phyloP scores from a whole-genome alignment of 2,888 invertebrate species.

The Cyaniris semiargus region DNA sequence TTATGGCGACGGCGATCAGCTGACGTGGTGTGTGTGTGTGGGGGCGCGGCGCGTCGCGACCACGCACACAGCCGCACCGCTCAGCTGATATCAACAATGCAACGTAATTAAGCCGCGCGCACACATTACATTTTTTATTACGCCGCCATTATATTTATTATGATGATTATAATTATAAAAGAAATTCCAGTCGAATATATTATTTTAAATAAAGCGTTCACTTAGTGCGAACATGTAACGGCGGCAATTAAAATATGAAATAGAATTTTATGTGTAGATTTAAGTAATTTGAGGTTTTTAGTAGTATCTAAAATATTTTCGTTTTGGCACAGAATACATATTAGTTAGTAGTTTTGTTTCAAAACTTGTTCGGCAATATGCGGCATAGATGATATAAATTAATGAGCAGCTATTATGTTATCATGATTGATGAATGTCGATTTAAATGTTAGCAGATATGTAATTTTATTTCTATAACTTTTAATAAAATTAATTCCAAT shows the following conservation, averaged over 20 bases:
- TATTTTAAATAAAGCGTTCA: not conserved
- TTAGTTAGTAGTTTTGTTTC: too few relatives aligned
- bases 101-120: conserved; percentile 29
- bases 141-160: conserved; percentile 14
- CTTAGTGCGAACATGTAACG: not conserved
- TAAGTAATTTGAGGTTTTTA: not conserved
- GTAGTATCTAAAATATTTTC: not conserved
- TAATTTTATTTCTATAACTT: not conserved
- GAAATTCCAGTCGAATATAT: conserved; percentile 15
- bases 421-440: not conserved
- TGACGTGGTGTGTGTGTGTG: conserved; percentile 54
- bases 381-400: not conserved
- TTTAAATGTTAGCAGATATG: not conserved
- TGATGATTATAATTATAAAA: conserved; percentile 19
- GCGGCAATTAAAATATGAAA: not conserved
- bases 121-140: conserved; percentile 25
- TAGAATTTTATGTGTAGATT: conserved; percentile 11
- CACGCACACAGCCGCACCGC: conserved; percentile 41
- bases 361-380: not conserved
- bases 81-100: conserved; percentile 54
- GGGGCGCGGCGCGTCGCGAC: conserved; percentile 47
- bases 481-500: not conserved
- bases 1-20: conserved; percentile 61
- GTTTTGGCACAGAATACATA: too few relatives aligned
- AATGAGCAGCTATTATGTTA: not conserved